Evolutionary conservation across 2,113 vertebrate species (phyloP), one percentile per base, ranked within the genome.

Genomic region (Lipophrys pholis): DNA sequence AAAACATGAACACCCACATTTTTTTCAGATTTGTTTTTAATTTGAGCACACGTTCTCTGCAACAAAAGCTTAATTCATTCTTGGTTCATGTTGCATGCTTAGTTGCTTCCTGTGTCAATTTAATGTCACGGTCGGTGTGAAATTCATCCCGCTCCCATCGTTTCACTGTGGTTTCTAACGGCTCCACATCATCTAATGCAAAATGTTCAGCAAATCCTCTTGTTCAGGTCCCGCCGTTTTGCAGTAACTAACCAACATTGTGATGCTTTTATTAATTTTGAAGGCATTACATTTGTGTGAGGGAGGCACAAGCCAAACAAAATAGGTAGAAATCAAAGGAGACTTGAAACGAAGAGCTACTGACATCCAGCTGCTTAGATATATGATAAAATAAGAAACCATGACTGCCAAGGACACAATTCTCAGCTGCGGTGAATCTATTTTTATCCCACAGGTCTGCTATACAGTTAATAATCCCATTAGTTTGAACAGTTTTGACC

Each of bases 391-490:
- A 78, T 69, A 6, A 60, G 43, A 67, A 78, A 46, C 66, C 3
- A 69, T 49, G 53, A 73, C 82, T 11, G 62, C 53, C 43, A 62
- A 69, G 75, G 67, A 72, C 52, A 2, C 82, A 58, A 79, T 50
- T 11, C 51, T 5, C 69, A 82, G 57, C 40, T 50, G 60, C 6
- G 0, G 12, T 15, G 15, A 58, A 42, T 72, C 75, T 81, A 86
- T 87, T 87, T 88, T 81, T 76, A 81, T 72, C 73, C 49, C 57
- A 69, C 71, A 83, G 78, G 82, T 90, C 74, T 83, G 84, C 81
- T 77, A 75, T 64, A 73, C 69, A 82, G 49, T 53, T 83, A 84
- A 80, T 89, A 87, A 89, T 82, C 76, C 69, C 76, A 81, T 84
- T 81, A 82, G 71, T 39, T 58, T 35, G 65, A 90, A 60, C 54